Evolutionary conservation across 2,888 invertebrate genomes (phyloP).

Genomic region (Lordiphosa andalusiaca): DNA sequence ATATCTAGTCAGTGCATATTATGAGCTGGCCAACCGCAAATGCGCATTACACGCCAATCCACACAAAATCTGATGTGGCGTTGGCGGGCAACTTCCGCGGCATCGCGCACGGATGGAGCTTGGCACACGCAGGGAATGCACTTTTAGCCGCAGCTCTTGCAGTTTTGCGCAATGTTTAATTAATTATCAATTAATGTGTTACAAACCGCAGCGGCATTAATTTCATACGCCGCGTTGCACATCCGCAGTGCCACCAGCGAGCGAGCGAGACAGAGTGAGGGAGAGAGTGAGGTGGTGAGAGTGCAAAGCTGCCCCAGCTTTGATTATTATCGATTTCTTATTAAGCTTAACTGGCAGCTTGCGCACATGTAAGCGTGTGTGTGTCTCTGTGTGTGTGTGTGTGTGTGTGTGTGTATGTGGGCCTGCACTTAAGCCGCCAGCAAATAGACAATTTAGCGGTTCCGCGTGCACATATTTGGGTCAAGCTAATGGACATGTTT

Average conservation of each 20-base stretch:
- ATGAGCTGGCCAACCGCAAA: not conserved
- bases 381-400: conserved; percentile 1
- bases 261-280: not conserved
- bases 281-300: not conserved
- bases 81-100: conserved; percentile 16
- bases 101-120: conserved; percentile 19
- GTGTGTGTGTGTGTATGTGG: conserved; percentile 2
- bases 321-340: conserved; percentile 61
- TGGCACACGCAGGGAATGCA: conserved; percentile 33
- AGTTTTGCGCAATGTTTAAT: conserved; percentile 69
- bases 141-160: conserved; percentile 45
- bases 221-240: conserved; percentile 70
- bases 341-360: conserved; percentile 31
- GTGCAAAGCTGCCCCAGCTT: conserved; percentile 38
- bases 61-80: not conserved
- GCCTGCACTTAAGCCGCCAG: conserved; percentile 24
- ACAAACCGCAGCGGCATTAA: conserved; percentile 68
- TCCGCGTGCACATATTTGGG: conserved; percentile 38
- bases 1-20: not conserved
- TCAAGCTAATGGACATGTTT: conserved; percentile 22
- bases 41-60: too few species aligned
- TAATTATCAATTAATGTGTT: conserved; percentile 73
- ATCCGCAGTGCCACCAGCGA: conserved; percentile 37
- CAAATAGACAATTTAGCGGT: conserved; percentile 35
- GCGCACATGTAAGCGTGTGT: conserved; percentile 1